Percentiles rank a stretch among this genome's conserved stretches.
Conservation (phyloP, 2,113 vertebrate genomes). For the Chaetorhynchus papuensis region DNA sequence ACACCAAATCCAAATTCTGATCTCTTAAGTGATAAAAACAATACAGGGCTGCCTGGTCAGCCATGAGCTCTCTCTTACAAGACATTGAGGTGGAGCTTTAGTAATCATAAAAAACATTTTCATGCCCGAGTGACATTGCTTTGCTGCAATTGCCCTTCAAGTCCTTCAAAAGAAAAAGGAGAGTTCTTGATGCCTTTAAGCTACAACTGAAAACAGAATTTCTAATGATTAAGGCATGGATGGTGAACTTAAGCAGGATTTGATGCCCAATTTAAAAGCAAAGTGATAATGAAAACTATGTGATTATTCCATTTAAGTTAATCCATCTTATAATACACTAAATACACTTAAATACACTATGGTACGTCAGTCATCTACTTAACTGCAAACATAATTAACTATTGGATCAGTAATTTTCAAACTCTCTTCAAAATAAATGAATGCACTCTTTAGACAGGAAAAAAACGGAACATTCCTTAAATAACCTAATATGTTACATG, state of each 20-base stretch:
- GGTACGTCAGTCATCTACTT: background rate
- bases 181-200: background rate
- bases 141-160: background rate
- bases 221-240: background rate
- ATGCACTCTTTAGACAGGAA: background rate
- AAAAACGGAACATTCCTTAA: background rate
- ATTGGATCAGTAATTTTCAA: slow-evolving; percentile 7
- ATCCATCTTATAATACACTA: background rate
- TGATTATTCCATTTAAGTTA: background rate
- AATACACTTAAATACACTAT: background rate
- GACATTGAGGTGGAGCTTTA: background rate
- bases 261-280: background rate
- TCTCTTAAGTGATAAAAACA: background rate
- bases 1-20: background rate
- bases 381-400: background rate
- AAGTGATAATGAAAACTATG: background rate
- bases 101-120: background rate
- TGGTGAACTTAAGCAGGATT: background rate
- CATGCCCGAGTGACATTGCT: background rate
- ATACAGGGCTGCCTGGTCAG: background rate
- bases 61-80: background rate
- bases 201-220: background rate
- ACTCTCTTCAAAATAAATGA: slow-evolving; percentile 1
- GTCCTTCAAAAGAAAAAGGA: background rate
- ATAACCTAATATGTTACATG: background rate